These are phyloP conservation scores for Tamandua tetradactyla DNA, from an alignment of 2,797 vertebrate genomes.

Conservation along the genomic window DNA sequence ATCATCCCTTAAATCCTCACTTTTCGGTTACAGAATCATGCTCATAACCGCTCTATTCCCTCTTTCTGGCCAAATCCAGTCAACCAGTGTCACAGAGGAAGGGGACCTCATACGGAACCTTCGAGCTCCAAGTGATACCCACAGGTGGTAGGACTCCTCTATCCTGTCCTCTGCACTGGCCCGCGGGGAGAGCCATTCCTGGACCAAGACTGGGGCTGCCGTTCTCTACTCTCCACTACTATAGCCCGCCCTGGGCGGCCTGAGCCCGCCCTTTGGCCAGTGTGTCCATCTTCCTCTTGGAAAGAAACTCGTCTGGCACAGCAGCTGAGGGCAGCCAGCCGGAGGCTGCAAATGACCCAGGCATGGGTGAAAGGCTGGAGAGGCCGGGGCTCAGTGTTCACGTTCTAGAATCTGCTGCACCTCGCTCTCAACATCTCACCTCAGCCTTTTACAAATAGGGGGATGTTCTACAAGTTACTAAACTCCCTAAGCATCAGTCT, in stretches of 20 bases:
- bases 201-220: neutral
- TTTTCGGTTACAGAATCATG: too few relatives aligned
- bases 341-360: neutral
- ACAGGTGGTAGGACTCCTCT: too few relatives aligned
- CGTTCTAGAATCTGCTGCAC: neutral
- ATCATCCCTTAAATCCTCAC: too few relatives aligned
- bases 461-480: neutral
- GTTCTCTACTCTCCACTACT: neutral
- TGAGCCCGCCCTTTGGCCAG: neutral
- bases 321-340: neutral
- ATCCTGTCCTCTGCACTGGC: neutral
- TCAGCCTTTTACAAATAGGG: neutral
- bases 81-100: neutral
- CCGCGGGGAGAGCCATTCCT: neutral
- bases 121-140: neutral
- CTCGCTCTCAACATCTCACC: neutral
- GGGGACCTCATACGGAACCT: fast-evolving
- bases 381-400: neutral
- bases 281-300: neutral
- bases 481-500: neutral
- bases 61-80: neutral
- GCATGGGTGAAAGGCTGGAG: neutral
- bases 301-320: neutral
- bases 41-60: neutral
- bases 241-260: neutral